phyloP scores from a whole-genome alignment of 2,888 invertebrate species.

The Pterostichus niger region DNA sequence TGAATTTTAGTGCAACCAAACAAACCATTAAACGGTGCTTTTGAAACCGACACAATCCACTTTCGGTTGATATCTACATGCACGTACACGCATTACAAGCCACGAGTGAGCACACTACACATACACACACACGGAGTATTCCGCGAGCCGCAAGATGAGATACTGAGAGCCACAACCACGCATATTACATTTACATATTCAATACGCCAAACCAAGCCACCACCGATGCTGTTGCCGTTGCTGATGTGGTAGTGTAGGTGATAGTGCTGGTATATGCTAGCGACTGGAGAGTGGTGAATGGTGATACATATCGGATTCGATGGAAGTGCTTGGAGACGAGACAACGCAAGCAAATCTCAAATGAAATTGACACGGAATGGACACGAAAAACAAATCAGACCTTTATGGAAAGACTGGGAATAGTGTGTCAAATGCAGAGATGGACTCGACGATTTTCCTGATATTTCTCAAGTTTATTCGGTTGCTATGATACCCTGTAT shows the following conservation, averaged over 20 bases:
- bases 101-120: conserved; percentile 22
- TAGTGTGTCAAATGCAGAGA: conserved; percentile 26
- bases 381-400: conserved; percentile 45
- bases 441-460: conserved; percentile 1
- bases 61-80: conserved; percentile 32
- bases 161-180: conserved; percentile 39
- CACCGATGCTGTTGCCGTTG: neutral
- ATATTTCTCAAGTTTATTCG: too few species aligned
- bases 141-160: conserved; percentile 48
- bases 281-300: neutral
- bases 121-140: neutral
- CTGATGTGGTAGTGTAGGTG: neutral
- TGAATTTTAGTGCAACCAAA: conserved; percentile 33
- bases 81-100: conserved; percentile 42
- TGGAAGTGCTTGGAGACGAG: conserved; percentile 16
- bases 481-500: too few species aligned
- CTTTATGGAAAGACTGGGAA: conserved; percentile 33
- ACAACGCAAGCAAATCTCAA: conserved; percentile 35
- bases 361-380: conserved; percentile 48
- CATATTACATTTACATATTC: conserved; percentile 52
- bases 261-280: neutral
- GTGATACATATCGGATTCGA: conserved; percentile 27
- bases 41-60: conserved; percentile 18
- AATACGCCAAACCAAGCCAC: conserved; percentile 9
- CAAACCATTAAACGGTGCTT: conserved; percentile 41